A percentile compares a stretch with the other conserved stretches of the same genome.
Conservation (phyloP, 1,140 invertebrate genomes). For the Penaeus vannamei region DNA sequence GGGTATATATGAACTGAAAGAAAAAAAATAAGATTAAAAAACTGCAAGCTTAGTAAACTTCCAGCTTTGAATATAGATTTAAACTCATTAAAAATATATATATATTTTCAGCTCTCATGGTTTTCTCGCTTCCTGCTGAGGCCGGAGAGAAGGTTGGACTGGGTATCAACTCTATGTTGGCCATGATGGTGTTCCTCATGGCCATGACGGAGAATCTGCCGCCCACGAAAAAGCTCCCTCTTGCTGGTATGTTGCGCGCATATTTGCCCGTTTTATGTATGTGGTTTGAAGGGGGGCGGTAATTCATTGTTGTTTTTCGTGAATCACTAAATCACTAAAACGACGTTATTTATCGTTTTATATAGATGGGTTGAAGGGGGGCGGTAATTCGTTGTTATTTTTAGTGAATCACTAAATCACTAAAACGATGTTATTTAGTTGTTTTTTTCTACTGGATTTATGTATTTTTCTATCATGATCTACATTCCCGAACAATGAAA, state of each 20-base stretch:
- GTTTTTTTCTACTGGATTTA: too few species aligned
- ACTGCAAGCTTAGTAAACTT: background rate
- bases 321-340: too few species aligned
- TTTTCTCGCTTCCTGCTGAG: constrained; percentile 66
- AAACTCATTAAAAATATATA: background rate
- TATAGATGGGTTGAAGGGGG: too few species aligned
- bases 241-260: constrained; percentile 57
- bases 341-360: too few species aligned
- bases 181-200: constrained; percentile 69
- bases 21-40: background rate
- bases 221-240: constrained; percentile 58
- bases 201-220: constrained; percentile 67
- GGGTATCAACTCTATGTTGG: constrained; percentile 66
- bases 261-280: background rate
- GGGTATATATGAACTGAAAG: background rate
- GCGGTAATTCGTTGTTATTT: too few species aligned
- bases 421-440: too few species aligned
- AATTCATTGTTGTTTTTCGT: too few species aligned
- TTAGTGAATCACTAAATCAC: too few species aligned
- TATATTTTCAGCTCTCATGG: constrained; percentile 62
- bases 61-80: background rate
- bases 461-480: too few species aligned
- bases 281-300: too few species aligned
- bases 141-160: constrained; percentile 67
- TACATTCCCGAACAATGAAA: background rate